Percentiles rank a stretch among this genome's conserved stretches.
phyloP scores from a whole-genome alignment of 2,113 vertebrate genomes.

The Colinus virginianus region DNA sequence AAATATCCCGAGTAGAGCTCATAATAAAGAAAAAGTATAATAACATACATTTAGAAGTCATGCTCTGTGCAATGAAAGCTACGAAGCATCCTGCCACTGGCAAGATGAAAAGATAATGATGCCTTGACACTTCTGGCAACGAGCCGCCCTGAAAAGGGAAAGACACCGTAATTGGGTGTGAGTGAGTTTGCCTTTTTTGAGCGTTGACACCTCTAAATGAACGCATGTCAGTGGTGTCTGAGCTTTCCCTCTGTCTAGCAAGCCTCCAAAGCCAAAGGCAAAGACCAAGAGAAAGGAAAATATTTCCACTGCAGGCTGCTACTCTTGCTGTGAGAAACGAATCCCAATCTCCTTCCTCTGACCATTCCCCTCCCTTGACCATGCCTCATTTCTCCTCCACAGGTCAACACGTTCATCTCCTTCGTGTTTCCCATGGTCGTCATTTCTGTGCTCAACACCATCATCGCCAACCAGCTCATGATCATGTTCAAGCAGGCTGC shows the following conservation, averaged over 20 bases:
- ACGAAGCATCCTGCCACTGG: slow-evolving; percentile 13
- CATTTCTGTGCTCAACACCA: slow-evolving; percentile 91
- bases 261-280: background rate
- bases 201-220: background rate
- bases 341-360: background rate
- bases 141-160: background rate
- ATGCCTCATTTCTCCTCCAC: background rate
- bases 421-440: slow-evolving; percentile 92
- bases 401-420: slow-evolving; percentile 93
- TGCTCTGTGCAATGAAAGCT: background rate
- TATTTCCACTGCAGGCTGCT: background rate
- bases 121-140: slow-evolving; percentile 8
- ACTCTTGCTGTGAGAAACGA: background rate
- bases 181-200: background rate
- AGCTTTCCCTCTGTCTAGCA: background rate
- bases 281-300: background rate
- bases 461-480: slow-evolving; percentile 95
- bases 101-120: background rate
- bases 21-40: background rate
- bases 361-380: background rate
- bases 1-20: background rate
- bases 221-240: background rate
- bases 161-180: background rate
- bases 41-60: slow-evolving; percentile 38
- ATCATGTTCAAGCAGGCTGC: slow-evolving; percentile 91